A percentile compares a stretch with the other conserved stretches of the same genome.
Conservation (phyloP, 2,888 invertebrate species). For the Oscheius sp. region DNA sequence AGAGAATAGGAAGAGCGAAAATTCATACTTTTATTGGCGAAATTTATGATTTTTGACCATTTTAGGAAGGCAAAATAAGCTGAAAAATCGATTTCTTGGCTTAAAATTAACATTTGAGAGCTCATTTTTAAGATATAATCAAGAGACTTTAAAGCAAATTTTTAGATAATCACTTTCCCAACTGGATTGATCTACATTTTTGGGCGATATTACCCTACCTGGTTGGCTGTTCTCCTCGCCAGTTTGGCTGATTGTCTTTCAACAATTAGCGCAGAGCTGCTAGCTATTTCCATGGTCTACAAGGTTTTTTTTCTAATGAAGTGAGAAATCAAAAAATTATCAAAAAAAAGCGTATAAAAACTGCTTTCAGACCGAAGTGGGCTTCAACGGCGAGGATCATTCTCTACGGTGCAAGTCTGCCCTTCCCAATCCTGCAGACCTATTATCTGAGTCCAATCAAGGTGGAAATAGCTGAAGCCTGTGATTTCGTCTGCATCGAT, state of each 20-base stretch:
- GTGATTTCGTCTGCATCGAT: constrained; percentile 6
- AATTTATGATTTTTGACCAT: too few species aligned
- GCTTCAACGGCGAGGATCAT: neutral
- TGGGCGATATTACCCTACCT: neutral
- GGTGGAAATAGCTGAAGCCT: neutral
- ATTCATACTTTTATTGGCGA: too few species aligned
- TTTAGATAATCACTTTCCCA: constrained; percentile 3
- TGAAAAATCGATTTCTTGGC: too few species aligned
- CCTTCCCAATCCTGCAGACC: neutral
- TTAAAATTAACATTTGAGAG: too few species aligned
- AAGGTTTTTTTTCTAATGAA: constrained; percentile 2
- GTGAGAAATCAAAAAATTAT: neutral
- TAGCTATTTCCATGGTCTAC: constrained; percentile 13
- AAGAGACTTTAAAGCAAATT: too few species aligned
- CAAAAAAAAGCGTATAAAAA: neutral
- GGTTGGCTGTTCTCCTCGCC: neutral
- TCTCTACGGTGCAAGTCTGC: neutral
- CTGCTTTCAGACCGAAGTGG: neutral
- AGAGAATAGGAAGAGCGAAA: too few species aligned
- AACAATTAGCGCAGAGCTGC: neutral
- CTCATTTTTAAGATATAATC: too few species aligned
- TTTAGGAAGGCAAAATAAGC: too few species aligned
- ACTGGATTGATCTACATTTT: constrained; percentile 7
- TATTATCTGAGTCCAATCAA: neutral
- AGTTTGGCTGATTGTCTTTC: neutral